These are phyloP conservation scores for Cettia cetti DNA, from an alignment of 2,113 vertebrate genomes.

Conservation along the genomic window DNA sequence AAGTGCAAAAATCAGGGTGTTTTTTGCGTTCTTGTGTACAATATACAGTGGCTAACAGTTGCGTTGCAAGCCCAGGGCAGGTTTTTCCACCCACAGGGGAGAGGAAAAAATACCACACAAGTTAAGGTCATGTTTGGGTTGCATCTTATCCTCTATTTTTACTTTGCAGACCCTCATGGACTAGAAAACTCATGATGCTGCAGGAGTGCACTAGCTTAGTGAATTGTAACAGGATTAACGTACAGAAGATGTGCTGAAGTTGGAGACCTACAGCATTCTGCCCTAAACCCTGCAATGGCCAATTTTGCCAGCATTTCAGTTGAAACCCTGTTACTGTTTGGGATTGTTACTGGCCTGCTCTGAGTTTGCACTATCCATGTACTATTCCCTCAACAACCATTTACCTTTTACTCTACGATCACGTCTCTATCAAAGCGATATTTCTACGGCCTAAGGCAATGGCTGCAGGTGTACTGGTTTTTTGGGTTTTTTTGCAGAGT, in stretches of 20 bases:
- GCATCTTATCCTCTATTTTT: conserved; percentile 6
- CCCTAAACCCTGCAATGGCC: neutral
- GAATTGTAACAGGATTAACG: conserved; percentile 24
- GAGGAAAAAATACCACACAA: conserved; percentile 19
- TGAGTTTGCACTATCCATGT: neutral
- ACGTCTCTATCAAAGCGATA: conserved; percentile 47
- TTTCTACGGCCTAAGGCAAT: conserved; percentile 38
- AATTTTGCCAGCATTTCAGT: neutral
- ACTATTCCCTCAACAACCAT: conserved; percentile 47
- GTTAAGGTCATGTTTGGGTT: conserved; percentile 53
- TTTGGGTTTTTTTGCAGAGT: neutral
- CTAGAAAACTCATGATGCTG: conserved; percentile 44
- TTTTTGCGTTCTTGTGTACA: neutral
- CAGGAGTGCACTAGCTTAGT: neutral
- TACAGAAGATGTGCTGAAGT: conserved; percentile 46
- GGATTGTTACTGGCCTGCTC: neutral
- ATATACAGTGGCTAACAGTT: neutral
- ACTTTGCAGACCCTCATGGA: conserved; percentile 35
- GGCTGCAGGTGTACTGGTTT: conserved; percentile 48
- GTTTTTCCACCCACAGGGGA: neutral
- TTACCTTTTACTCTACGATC: conserved; percentile 53
- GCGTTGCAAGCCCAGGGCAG: neutral
- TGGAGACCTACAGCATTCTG: conserved; percentile 24
- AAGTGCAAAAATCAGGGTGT: fast-evolving
- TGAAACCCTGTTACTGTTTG: neutral